Conservation (phyloP, 2,888 invertebrate genomes). For the Drosophila lacicola region DNA sequence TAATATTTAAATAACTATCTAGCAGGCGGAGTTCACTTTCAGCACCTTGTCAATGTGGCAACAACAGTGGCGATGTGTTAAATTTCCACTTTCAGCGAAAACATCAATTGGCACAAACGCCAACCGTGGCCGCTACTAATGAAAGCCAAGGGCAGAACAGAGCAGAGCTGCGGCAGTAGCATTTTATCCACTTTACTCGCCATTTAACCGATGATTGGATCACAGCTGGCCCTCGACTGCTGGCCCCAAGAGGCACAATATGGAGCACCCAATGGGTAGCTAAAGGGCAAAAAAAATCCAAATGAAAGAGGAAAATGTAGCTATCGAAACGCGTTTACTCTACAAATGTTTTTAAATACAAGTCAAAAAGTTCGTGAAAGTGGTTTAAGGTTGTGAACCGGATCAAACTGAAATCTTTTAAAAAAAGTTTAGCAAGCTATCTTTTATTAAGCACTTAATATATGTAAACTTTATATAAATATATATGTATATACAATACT, state of each 20-base stretch:
- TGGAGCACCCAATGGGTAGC: slow-evolving; percentile 23
- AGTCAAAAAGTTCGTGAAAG: too few species aligned
- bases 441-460: too few species aligned
- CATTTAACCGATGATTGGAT: slow-evolving; percentile 79
- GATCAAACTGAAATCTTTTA: too few species aligned
- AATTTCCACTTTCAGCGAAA: slow-evolving; percentile 67
- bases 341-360: neutral
- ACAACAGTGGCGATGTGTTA: slow-evolving; percentile 56
- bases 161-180: slow-evolving; percentile 18
- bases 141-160: slow-evolving; percentile 52
- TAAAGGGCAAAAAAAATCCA: slow-evolving; percentile 40
- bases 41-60: slow-evolving; percentile 32
- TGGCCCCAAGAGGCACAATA: slow-evolving; percentile 26
- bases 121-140: slow-evolving; percentile 58
- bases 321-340: slow-evolving; percentile 15
- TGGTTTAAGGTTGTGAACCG: too few species aligned
- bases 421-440: too few species aligned
- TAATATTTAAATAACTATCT: slow-evolving; percentile 64
- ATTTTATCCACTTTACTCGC: slow-evolving; percentile 68
- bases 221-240: slow-evolving; percentile 45
- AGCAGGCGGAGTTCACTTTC: slow-evolving; percentile 4
- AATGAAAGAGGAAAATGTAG: neutral
- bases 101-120: slow-evolving; percentile 57
- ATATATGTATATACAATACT: neutral
- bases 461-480: too few species aligned